A percentile compares a stretch with the other conserved stretches of the same genome.
Conservation (phyloP, 2,888 invertebrate genomes). For the Dioctria rufipes region DNA sequence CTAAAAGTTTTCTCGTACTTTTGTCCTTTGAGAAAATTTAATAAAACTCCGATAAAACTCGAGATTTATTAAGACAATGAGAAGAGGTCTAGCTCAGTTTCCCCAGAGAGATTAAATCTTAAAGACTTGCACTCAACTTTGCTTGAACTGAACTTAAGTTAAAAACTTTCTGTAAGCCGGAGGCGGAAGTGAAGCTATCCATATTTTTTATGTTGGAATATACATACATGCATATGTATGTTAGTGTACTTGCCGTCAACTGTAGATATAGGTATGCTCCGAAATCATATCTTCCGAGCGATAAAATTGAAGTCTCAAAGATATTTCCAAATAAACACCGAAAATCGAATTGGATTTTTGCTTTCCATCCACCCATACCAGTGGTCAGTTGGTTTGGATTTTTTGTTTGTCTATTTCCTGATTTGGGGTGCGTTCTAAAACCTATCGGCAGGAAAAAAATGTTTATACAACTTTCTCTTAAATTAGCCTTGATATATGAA, state of each 20-base stretch:
- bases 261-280: neutral
- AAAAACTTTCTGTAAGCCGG: neutral
- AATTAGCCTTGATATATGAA: neutral
- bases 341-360: neutral
- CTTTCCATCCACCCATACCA: neutral
- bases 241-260: too few relatives aligned
- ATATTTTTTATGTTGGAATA: neutral
- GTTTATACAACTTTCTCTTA: neutral
- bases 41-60: slow-evolving; percentile 3
- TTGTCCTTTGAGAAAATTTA: slow-evolving; percentile 13
- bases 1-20: neutral
- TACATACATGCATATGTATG: neutral
- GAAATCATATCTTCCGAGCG: neutral
- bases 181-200: slow-evolving; percentile 11
- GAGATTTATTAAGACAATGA: slow-evolving; percentile 36
- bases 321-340: neutral
- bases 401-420: too few relatives aligned
- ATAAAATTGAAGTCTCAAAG: neutral
- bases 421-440: too few relatives aligned
- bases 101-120: slow-evolving; percentile 25
- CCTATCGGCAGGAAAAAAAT: neutral
- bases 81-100: neutral
- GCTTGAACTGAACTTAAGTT: slow-evolving; percentile 6
- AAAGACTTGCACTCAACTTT: slow-evolving; percentile 24
- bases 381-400: neutral